These are phyloP conservation scores for Melanchra persicariae DNA, from an alignment of 2,888 invertebrate genomes.

Conservation along the genomic window DNA sequence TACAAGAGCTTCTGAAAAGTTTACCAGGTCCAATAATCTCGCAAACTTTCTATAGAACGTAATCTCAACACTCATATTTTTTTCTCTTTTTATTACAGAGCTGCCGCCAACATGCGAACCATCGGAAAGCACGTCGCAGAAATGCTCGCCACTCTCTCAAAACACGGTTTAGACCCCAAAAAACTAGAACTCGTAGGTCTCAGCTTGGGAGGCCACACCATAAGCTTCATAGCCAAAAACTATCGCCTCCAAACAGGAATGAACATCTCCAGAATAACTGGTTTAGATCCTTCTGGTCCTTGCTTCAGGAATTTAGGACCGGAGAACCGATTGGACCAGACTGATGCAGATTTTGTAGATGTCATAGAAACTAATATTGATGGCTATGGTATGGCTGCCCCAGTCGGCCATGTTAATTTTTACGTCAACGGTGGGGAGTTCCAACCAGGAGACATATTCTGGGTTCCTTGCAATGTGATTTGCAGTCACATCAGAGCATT, in stretches of 20 bases:
- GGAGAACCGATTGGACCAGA: slow-evolving; percentile 76
- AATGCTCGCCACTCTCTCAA: slow-evolving; percentile 77
- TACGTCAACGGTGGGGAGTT: slow-evolving; percentile 85
- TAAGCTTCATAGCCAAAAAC: slow-evolving; percentile 81
- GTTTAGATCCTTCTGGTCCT: slow-evolving; percentile 81
- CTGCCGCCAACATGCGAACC: slow-evolving; percentile 74
- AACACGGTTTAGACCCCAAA: slow-evolving; percentile 78
- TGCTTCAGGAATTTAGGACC: slow-evolving; percentile 82
- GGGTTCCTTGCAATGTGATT: slow-evolving; percentile 70
- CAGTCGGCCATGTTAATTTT: slow-evolving; percentile 81
- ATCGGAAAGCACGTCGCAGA: slow-evolving; percentile 78
- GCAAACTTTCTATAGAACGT: not conserved
- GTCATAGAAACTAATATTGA: slow-evolving; percentile 81
- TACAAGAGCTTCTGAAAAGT: not conserved
- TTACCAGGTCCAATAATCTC: not conserved
- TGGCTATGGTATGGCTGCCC: slow-evolving; percentile 81
- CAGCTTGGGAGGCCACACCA: slow-evolving; percentile 81
- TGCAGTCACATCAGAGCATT: slow-evolving; percentile 76
- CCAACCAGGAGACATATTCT: slow-evolving; percentile 74
- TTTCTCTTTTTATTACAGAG: slow-evolving; percentile 73
- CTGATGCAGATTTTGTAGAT: slow-evolving; percentile 83
- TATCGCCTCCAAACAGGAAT: slow-evolving; percentile 74
- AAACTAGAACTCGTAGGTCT: slow-evolving; percentile 78
- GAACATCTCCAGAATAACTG: slow-evolving; percentile 77
- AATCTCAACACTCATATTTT: not conserved